phyloP scores from a whole-genome alignment of 2,797 vertebrate species.

The Lepidocolaptes lacrymiger region DNA sequence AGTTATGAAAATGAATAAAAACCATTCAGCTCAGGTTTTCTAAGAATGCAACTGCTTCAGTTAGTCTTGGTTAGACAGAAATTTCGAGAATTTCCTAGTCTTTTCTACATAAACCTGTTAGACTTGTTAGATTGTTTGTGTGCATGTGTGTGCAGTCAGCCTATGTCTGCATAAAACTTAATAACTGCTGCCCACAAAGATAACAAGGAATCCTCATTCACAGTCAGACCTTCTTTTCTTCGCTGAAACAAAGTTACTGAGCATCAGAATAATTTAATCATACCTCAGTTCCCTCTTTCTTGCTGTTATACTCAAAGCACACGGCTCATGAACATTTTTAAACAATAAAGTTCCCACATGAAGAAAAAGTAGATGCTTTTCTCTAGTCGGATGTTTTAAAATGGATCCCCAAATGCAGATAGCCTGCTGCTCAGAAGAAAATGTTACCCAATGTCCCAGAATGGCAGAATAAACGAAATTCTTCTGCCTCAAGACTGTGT shows the following conservation, averaged over 20 bases:
- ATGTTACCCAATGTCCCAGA: not conserved
- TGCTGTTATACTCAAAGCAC: rapidly evolving
- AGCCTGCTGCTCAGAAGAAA: not conserved
- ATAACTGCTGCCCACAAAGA: not conserved
- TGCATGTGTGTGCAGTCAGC: not conserved
- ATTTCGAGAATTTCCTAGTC: not conserved
- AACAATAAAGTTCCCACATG: not conserved
- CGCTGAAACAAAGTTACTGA: not conserved
- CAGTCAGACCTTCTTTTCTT: not conserved
- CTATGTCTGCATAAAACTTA: not conserved
- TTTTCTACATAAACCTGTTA: not conserved
- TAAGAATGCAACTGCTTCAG: not conserved
- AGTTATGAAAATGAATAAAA: not conserved
- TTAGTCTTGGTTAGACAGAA: not conserved
- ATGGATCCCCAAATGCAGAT: not conserved
- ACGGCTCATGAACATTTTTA: not conserved
- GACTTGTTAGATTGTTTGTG: not conserved
- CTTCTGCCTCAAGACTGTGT: not conserved
- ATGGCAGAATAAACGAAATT: not conserved
- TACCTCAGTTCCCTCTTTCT: not conserved
- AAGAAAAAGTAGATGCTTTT: not conserved
- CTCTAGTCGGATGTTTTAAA: not conserved
- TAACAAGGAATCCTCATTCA: not conserved
- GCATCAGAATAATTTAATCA: not conserved
- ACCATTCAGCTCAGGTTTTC: not conserved